These are phyloP conservation scores for Phasia obesa DNA, from an alignment of 2,888 invertebrate species.

Conservation along the genomic window DNA sequence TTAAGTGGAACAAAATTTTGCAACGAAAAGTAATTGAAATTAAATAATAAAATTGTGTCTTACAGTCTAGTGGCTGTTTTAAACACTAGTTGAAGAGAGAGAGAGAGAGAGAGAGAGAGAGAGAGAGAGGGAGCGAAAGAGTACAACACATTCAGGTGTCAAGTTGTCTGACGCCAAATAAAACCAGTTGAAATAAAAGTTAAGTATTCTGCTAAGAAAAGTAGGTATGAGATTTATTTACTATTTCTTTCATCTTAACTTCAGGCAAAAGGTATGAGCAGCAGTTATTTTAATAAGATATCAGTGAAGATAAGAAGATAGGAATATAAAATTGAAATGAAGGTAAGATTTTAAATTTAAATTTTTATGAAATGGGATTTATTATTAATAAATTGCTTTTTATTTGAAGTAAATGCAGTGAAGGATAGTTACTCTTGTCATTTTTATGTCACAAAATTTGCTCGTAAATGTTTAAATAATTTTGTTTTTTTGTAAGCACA, in stretches of 20 bases:
- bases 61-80: slow-evolving; percentile 61
- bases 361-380: neutral
- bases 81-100: slow-evolving; percentile 6
- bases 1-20: slow-evolving; percentile 29
- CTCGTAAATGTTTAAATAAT: too few relatives aligned
- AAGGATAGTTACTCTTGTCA: too few relatives aligned
- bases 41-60: slow-evolving; percentile 56
- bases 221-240: neutral
- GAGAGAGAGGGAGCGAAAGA: neutral
- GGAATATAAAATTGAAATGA: neutral
- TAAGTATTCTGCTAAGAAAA: neutral
- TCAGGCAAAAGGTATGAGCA: neutral
- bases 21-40: slow-evolving; percentile 19
- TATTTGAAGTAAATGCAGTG: too few relatives aligned
- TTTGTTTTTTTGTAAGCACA: too few relatives aligned
- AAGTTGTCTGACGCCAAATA: slow-evolving; percentile 67
- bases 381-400: too few relatives aligned
- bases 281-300: neutral
- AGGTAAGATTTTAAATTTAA: neutral
- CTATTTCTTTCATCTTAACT: too few relatives aligned
- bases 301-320: neutral
- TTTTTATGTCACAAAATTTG: too few relatives aligned
- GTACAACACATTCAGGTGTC: slow-evolving; percentile 60
- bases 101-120: slow-evolving; percentile 25
- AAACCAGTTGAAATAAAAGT: slow-evolving; percentile 43